phyloP scores from a whole-genome alignment of 1,140 invertebrate species.

The Drosophila pectinifera region DNA sequence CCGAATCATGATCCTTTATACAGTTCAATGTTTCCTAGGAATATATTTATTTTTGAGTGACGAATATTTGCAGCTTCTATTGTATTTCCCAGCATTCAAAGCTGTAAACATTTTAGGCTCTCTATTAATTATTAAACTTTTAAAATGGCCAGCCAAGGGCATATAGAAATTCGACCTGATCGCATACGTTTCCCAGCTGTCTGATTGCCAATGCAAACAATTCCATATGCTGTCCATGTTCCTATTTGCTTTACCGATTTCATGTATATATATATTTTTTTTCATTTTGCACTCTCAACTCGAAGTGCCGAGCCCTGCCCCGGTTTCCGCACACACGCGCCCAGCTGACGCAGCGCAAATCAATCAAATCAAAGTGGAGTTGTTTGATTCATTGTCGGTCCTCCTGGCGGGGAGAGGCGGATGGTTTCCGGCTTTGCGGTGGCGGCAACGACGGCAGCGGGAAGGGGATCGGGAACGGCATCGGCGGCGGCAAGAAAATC shows the following conservation, averaged over 20 bases:
- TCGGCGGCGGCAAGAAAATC: conserved; percentile 44
- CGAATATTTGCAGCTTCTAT: background rate
- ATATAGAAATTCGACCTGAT: conserved; percentile 21
- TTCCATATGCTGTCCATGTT: conserved; percentile 54
- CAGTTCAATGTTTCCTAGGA: background rate
- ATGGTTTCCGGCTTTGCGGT: conserved; percentile 40
- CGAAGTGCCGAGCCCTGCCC: conserved; percentile 1
- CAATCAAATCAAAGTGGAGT: conserved; percentile 80
- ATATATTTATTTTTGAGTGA: background rate
- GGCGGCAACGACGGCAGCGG: conserved; percentile 14
- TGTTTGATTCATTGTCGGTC: conserved; percentile 57
- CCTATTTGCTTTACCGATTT: conserved; percentile 47
- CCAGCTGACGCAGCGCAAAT: conserved; percentile 80
- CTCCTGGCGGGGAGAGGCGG: conserved; percentile 18
- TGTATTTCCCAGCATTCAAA: too few species aligned
- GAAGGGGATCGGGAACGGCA: too few species aligned
- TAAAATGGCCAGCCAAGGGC: background rate
- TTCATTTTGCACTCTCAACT: conserved; percentile 39
- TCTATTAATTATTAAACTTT: background rate
- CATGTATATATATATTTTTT: background rate
- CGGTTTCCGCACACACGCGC: conserved; percentile 53
- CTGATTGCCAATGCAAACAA: conserved; percentile 51
- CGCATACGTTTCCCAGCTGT: conserved; percentile 2
- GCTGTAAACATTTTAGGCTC: background rate
- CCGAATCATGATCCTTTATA: too few species aligned